Evolutionary conservation across 92 coral and sea anemone species (phyloP).

Genomic region (Muricea muricata): DNA sequence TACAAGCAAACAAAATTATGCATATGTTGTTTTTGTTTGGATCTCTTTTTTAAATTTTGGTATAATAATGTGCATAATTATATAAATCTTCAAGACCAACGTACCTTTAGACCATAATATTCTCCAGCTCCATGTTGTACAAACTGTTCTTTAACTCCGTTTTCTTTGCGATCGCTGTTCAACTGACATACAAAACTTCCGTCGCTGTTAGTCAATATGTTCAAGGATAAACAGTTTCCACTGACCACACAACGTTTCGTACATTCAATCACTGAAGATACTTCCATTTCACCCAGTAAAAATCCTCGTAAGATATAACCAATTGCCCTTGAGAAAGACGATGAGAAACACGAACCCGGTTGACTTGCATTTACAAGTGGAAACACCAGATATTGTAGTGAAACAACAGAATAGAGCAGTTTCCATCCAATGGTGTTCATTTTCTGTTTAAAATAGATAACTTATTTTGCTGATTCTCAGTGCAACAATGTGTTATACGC

Average conservation of each 20-base stretch:
- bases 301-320: neutral
- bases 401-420: neutral
- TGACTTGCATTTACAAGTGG: neutral
- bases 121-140: neutral
- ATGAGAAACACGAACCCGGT: neutral
- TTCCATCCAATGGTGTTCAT: neutral
- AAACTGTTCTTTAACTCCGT: neutral
- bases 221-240: neutral
- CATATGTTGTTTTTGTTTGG: too few relatives aligned
- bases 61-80: too few relatives aligned
- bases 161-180: neutral
- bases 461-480: too few relatives aligned
- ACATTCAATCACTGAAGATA: neutral
- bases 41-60: too few relatives aligned
- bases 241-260: neutral
- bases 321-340: neutral
- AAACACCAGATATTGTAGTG: neutral
- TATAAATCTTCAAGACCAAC: too few relatives aligned
- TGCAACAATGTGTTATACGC: too few relatives aligned
- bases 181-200: slow-evolving; percentile 11
- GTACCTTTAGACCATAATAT: slow-evolving; percentile 12
- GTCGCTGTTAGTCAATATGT: neutral
- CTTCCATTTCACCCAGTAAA: neutral
- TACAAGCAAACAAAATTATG: too few relatives aligned
- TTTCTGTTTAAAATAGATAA: neutral